A percentile compares a stretch with the other conserved stretches of the same genome.
These are phyloP conservation scores for Drosophila pectinifera DNA, from an alignment of 1,140 invertebrate species.

Conservation along the genomic window DNA sequence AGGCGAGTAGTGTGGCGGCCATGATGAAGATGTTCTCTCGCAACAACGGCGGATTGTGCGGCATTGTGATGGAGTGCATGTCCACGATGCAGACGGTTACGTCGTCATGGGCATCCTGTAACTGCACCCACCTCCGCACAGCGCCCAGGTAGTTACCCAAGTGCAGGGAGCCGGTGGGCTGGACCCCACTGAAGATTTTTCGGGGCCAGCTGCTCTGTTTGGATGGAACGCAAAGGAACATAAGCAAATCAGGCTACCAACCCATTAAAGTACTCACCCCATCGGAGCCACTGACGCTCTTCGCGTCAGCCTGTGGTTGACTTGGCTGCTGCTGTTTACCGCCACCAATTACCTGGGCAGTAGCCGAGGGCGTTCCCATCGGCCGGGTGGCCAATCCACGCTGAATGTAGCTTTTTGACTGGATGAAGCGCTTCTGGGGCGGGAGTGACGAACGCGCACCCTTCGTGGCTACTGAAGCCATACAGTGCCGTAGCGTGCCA, in stretches of 20 bases:
- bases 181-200: slow-evolving; percentile 96
- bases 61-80: slow-evolving; percentile 96
- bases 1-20: slow-evolving; percentile 94
- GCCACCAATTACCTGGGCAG: slow-evolving; percentile 9
- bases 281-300: neutral
- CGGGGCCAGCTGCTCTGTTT: slow-evolving; percentile 83
- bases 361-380: slow-evolving; percentile 8
- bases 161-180: slow-evolving; percentile 97
- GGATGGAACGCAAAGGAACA: neutral
- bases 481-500: slow-evolving; percentile 11
- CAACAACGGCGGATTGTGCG: slow-evolving; percentile 90
- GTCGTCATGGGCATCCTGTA: slow-evolving; percentile 91
- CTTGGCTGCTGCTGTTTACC: slow-evolving; percentile 4
- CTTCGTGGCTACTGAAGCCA: neutral
- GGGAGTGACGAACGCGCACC: neutral
- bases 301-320: neutral
- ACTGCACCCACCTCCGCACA: slow-evolving; percentile 92
- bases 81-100: slow-evolving; percentile 96
- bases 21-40: slow-evolving; percentile 91
- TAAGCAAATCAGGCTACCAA: neutral
- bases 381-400: neutral
- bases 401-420: neutral
- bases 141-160: slow-evolving; percentile 99
- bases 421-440: neutral
- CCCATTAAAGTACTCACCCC: neutral